phyloP scores from a whole-genome alignment of 2,888 invertebrate genomes.

The Gibbula magus region DNA sequence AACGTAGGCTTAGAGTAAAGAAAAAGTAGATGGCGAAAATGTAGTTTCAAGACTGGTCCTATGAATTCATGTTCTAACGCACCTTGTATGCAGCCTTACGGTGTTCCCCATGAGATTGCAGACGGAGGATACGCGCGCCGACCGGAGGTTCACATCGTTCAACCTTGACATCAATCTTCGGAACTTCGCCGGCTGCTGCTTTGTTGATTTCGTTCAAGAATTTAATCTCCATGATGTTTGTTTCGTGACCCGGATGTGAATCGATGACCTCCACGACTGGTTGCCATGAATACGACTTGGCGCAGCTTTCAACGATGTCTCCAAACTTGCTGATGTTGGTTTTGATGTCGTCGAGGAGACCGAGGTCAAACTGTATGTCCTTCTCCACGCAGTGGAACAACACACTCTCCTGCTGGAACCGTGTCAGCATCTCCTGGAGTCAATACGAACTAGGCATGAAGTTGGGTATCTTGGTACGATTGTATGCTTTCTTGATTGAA shows the following conservation, averaged over 20 bases:
- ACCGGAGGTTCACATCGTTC: background rate
- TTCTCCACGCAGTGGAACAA: background rate
- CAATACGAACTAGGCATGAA: too few species aligned
- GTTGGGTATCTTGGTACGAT: too few species aligned
- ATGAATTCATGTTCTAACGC: background rate
- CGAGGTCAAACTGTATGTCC: background rate
- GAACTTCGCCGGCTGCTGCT: background rate
- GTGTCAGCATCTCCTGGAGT: background rate
- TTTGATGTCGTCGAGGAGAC: background rate
- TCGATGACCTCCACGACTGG: background rate
- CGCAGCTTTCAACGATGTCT: background rate
- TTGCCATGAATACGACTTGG: background rate
- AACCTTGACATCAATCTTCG: background rate
- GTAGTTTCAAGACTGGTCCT: too few species aligned
- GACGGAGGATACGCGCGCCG: background rate
- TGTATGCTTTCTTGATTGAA: too few species aligned
- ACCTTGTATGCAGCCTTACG: background rate
- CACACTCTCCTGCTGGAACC: background rate
- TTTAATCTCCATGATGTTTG: background rate
- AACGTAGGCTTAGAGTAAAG: too few species aligned
- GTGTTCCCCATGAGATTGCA: background rate
- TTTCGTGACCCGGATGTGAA: constrained; percentile 1
- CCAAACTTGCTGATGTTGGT: background rate
- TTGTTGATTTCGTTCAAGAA: background rate
- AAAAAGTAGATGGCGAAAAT: too few species aligned